Percentiles rank a stretch among this genome's conserved stretches.
These are phyloP conservation scores for Anastrepha obliqua DNA, from an alignment of 1,140 invertebrate genomes.

Conservation along the genomic window DNA sequence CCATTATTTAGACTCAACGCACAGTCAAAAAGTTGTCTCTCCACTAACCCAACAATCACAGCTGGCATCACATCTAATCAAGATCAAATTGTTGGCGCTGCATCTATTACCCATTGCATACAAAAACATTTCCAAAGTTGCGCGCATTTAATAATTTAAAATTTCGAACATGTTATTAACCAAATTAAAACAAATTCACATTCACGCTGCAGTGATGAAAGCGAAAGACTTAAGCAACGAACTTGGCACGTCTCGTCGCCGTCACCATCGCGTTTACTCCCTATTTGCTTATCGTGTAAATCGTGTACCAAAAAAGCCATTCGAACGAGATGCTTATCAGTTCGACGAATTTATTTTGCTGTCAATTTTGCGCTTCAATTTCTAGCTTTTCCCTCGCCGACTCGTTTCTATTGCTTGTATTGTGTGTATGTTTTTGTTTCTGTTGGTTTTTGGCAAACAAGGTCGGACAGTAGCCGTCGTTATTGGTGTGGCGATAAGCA, in stretches of 20 bases:
- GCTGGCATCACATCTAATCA: too few species aligned
- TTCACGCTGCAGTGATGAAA: not conserved
- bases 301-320: conserved; percentile 2
- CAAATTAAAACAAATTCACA: not conserved
- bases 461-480: conserved; percentile 26
- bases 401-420: not conserved
- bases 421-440: not conserved
- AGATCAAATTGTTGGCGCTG: too few species aligned
- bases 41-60: too few species aligned
- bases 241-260: not conserved
- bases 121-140: too few species aligned
- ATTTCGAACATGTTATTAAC: conserved; percentile 2
- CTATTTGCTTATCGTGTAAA: conserved; percentile 10
- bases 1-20: too few species aligned
- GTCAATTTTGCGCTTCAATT: conserved; percentile 24
- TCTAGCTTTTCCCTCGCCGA: not conserved
- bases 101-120: too few species aligned
- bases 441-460: conserved; percentile 21
- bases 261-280: not conserved
- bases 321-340: conserved; percentile 25
- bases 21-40: too few species aligned
- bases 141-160: not conserved
- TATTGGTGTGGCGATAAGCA: conserved; percentile 52
- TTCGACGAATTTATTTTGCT: conserved; percentile 40
- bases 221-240: not conserved